Evolutionary conservation across 2,797 vertebrate species (phyloP).

Genomic region (Prunella strophiata): DNA sequence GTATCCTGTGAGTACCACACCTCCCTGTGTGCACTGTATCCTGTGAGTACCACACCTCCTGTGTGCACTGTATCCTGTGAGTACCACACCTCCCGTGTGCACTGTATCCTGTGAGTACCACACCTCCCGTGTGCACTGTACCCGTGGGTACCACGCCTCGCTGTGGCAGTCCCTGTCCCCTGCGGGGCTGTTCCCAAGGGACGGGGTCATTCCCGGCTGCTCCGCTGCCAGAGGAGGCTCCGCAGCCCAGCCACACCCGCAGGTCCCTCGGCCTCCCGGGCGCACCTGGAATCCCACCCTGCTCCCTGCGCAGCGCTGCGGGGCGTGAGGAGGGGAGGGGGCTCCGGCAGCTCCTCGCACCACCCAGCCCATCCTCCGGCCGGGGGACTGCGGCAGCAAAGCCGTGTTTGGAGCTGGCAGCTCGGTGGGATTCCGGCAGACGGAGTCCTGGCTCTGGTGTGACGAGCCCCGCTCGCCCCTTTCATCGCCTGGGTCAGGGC

Average conservation of each 20-base stretch:
- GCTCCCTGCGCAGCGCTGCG: fast-evolving
- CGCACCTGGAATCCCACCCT: neutral
- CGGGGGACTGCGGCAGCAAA: neutral
- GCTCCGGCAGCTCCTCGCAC: neutral
- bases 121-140: neutral
- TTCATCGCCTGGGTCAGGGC: neutral
- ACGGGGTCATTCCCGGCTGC: no score
- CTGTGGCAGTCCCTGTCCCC: neutral
- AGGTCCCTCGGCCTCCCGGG: neutral
- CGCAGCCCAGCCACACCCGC: neutral
- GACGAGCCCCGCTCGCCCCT: neutral
- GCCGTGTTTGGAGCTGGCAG: neutral
- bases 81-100: neutral
- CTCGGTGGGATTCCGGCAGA: neutral
- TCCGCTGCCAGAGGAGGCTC: neutral
- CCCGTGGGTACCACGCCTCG: neutral
- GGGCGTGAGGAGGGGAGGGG: fast-evolving
- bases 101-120: neutral
- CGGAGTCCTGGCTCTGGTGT: neutral
- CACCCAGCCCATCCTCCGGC: neutral
- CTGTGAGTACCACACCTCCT: neutral
- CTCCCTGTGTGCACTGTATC: no score
- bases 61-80: neutral
- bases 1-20: neutral
- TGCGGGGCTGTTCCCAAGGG: no score